Conservation (phyloP, 2,797 vertebrate genomes). For the Naso thynnoides region DNA sequence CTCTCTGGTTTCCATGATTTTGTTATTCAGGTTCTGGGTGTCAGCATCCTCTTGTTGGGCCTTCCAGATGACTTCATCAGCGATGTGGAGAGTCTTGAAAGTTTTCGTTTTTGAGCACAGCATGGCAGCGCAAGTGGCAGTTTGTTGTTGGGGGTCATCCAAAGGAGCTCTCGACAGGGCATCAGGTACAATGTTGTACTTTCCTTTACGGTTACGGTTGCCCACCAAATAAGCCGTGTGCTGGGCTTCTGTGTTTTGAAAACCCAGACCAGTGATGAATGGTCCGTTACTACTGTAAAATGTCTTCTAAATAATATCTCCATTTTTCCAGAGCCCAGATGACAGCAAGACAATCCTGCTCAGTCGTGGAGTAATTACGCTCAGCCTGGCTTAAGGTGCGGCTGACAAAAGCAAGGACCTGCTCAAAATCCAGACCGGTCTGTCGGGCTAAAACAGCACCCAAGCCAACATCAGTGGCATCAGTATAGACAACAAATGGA, state of each 20-base stretch:
- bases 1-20: constrained; percentile 15
- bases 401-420: not conserved
- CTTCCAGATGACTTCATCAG: constrained; percentile 11
- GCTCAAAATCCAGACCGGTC: not conserved
- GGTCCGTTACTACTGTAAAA: not conserved
- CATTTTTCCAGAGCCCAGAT: not conserved
- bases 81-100: not conserved
- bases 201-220: not conserved
- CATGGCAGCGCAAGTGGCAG: not conserved
- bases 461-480: not conserved
- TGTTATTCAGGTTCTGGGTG: not conserved
- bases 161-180: not conserved
- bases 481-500: not conserved
- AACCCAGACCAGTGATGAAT: not conserved
- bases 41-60: constrained; percentile 7
- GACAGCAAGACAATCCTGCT: not conserved
- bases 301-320: not conserved
- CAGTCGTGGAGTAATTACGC: not conserved
- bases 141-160: too few relatives aligned
- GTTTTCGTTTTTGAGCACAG: not conserved
- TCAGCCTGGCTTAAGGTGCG: not conserved
- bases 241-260: not conserved
- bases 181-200: not conserved
- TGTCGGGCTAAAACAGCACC: not conserved
- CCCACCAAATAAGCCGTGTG: not conserved